Evolutionary conservation across 23 tunicate species (phyloP).

Genomic region (Styela clava): DNA sequence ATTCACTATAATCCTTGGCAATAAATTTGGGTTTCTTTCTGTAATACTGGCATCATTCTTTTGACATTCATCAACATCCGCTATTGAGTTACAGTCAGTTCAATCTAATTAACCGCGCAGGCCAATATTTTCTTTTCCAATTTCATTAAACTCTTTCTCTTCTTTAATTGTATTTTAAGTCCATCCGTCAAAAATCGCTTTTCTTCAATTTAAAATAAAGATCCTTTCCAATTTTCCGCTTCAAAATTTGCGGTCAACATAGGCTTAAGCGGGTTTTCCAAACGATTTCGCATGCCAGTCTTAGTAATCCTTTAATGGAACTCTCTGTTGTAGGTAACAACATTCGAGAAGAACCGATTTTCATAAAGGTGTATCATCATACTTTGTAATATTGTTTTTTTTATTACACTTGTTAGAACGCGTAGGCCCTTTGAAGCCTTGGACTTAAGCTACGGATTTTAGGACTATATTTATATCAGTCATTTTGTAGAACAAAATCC

Average conservation of each 20-base stretch:
- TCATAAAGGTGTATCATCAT: not conserved
- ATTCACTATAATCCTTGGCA: no score
- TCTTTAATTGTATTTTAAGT: no score
- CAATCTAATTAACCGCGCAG: not conserved
- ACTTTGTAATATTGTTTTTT: not conserved
- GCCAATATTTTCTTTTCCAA: not conserved
- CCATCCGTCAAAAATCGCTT: not conserved
- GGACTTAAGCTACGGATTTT: not conserved
- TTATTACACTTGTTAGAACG: not conserved
- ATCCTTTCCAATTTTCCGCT: not conserved
- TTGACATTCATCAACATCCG: not conserved
- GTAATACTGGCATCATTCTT: not conserved
- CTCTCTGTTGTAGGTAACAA: not conserved
- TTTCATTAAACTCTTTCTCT: not conserved
- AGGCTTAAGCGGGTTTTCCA: not conserved
- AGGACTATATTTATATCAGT: not conserved
- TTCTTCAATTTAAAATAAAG: not conserved
- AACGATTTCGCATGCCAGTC: not conserved
- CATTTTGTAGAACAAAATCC: not conserved
- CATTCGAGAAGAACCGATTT: not conserved
- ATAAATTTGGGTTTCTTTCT: no score
- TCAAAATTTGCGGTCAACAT: not conserved
- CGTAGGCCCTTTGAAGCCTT: not conserved
- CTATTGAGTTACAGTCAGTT: not conserved
- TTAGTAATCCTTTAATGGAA: not conserved